These are phyloP conservation scores for Bagarius yarrelli DNA, from an alignment of 2,113 vertebrate genomes.

Conservation along the genomic window DNA sequence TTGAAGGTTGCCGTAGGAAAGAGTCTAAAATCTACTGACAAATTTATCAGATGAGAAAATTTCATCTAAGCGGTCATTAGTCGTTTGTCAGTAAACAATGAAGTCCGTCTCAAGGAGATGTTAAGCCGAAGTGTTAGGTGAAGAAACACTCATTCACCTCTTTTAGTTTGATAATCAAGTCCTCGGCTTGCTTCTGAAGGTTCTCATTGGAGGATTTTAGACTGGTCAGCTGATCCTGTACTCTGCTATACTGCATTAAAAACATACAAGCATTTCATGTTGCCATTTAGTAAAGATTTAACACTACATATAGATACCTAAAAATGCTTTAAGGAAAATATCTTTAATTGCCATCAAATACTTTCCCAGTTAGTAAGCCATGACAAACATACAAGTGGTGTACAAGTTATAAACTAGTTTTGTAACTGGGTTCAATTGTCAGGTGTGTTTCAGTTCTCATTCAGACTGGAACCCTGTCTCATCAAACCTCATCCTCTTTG, in stretches of 20 bases:
- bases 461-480: background rate
- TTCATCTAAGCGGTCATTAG: too few species aligned
- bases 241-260: constrained; percentile 75
- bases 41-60: too few species aligned
- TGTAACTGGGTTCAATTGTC: background rate
- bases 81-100: too few species aligned
- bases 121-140: background rate
- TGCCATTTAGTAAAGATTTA: background rate
- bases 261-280: background rate
- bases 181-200: constrained; percentile 87
- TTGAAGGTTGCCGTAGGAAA: too few species aligned
- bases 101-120: too few species aligned
- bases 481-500: constrained; percentile 87
- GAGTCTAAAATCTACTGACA: too few species aligned
- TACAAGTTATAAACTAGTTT: background rate
- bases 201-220: constrained; percentile 86
- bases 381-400: too few species aligned
- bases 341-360: background rate
- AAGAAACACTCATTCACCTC: constrained; percentile 72
- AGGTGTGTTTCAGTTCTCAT: background rate
- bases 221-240: constrained; percentile 83
- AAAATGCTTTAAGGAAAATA: background rate
- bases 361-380: background rate
- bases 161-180: constrained; percentile 84
- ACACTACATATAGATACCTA: background rate